A percentile compares a stretch with the other conserved stretches of the same genome.
phyloP scores from a whole-genome alignment of 1,140 invertebrate species.

The Drosophila pallidifrons region DNA sequence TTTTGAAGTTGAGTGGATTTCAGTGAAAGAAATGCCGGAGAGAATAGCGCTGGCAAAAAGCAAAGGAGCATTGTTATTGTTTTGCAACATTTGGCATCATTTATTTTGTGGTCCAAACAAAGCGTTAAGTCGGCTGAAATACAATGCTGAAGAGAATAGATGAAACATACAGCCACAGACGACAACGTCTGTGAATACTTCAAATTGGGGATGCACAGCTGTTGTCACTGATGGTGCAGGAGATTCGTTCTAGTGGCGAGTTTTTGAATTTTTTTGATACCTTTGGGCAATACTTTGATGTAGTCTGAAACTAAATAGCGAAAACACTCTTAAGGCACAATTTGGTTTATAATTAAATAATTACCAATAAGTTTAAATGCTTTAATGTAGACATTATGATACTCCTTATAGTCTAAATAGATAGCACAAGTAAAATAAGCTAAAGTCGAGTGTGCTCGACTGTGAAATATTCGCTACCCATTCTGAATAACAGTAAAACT shows the following conservation, averaged over 20 bases:
- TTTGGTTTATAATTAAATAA: too few species aligned
- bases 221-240: conserved; percentile 25
- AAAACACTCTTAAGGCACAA: too few species aligned
- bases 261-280: neutral
- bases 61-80: conserved; percentile 58
- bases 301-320: too few species aligned
- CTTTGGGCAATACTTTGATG: too few species aligned
- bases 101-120: conserved; percentile 59
- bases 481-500: too few species aligned
- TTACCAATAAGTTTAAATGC: too few species aligned
- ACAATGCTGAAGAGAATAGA: conserved; percentile 12
- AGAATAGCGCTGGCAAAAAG: conserved; percentile 47
- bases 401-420: too few species aligned
- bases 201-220: conserved; percentile 19
- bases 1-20: conserved; percentile 70
- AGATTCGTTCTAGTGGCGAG: neutral
- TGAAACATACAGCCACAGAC: neutral
- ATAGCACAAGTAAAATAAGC: too few species aligned
- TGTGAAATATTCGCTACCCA: too few species aligned
- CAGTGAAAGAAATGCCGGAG: conserved; percentile 55
- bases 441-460: too few species aligned
- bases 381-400: too few species aligned
- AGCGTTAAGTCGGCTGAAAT: conserved; percentile 54
- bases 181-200: neutral
- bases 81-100: conserved; percentile 58